phyloP scores from a whole-genome alignment of 2,797 vertebrate genomes.

The Oreochromis mossambicus region DNA sequence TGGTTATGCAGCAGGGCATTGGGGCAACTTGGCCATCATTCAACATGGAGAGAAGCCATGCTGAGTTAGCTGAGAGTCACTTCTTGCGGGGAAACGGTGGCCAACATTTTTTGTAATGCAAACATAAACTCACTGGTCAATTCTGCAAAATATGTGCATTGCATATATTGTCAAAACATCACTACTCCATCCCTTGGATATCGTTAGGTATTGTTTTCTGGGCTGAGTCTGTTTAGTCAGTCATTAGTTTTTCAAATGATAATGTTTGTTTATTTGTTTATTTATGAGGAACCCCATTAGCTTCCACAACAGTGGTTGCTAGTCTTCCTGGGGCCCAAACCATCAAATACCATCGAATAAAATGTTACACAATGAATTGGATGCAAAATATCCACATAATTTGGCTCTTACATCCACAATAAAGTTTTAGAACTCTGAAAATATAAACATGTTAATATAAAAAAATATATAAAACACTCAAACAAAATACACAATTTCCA shows the following conservation, averaged over 20 bases:
- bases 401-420: too few species aligned
- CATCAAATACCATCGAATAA: too few species aligned
- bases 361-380: too few species aligned
- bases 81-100: not conserved
- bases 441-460: too few species aligned
- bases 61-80: not conserved
- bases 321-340: too few species aligned
- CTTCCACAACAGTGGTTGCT: too few species aligned
- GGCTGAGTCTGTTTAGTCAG: not conserved
- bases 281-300: too few species aligned
- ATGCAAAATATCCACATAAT: too few species aligned
- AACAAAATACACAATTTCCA: too few species aligned
- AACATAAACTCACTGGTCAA: not conserved
- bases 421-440: too few species aligned
- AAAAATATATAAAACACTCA: too few species aligned
- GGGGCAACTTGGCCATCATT: constrained; percentile 19
- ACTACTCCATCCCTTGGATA: not conserved
- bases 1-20: constrained; percentile 29
- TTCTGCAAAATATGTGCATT: not conserved
- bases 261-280: not conserved
- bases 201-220: not conserved
- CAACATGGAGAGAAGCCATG: not conserved
- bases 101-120: not conserved
- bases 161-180: not conserved
- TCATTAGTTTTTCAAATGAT: not conserved